These are phyloP conservation scores for Troglohyphantes excavatus DNA, from an alignment of 2,888 invertebrate species.

Conservation along the genomic window DNA sequence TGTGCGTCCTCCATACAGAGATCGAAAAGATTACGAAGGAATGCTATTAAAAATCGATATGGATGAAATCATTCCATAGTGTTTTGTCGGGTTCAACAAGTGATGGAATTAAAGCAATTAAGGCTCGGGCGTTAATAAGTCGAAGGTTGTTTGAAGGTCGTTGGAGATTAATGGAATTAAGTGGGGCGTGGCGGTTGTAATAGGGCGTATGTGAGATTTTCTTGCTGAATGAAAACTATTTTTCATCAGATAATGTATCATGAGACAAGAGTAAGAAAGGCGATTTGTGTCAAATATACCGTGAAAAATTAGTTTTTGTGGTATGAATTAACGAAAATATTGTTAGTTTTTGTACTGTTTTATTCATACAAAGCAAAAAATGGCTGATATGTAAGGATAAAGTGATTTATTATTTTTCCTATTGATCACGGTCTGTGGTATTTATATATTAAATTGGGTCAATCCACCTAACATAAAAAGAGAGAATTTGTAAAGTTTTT, in stretches of 20 bases:
- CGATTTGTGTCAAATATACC: neutral
- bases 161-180: neutral
- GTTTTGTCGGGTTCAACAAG: neutral
- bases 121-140: neutral
- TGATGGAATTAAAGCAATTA: neutral
- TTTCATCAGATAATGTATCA: neutral
- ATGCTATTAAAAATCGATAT: constrained; percentile 6
- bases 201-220: neutral
- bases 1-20: no score
- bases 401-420: no score
- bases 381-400: no score
- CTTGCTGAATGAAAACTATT: neutral
- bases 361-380: no score
- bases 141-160: neutral
- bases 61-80: neutral
- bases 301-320: neutral
- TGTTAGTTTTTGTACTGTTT: no score
- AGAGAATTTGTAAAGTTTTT: no score
- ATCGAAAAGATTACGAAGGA: no score
- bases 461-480: no score
- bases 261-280: neutral
- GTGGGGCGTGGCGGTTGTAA: neutral
- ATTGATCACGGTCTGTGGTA: no score
- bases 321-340: neutral
- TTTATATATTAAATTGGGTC: no score